phyloP scores from a whole-genome alignment of 2,888 invertebrate species.

The Acleris cristana region DNA sequence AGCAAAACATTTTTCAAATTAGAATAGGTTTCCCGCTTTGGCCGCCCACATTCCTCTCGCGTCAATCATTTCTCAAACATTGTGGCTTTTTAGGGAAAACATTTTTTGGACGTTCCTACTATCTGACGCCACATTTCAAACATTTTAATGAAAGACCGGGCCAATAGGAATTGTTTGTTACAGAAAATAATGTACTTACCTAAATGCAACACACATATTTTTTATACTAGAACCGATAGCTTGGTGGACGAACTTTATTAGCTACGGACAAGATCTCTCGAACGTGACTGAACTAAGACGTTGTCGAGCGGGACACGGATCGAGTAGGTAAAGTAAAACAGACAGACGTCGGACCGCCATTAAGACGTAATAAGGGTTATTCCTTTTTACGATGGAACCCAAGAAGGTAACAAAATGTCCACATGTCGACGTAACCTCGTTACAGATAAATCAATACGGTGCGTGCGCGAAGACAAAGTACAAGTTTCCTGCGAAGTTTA shows the following conservation, averaged over 20 bases:
- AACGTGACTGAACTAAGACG: too few species aligned
- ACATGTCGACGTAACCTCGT: conserved; percentile 17
- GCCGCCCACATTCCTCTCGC: conserved; percentile 19
- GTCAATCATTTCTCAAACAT: conserved; percentile 27
- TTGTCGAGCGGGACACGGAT: background rate
- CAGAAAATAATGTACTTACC: too few species aligned
- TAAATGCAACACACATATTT: too few species aligned
- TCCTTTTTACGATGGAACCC: conserved; percentile 27
- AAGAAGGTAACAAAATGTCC: conserved; percentile 22
- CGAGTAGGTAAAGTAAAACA: background rate
- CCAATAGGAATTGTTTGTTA: conserved; percentile 11
- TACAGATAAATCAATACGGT: conserved; percentile 30
- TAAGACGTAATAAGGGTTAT: conserved; percentile 32
- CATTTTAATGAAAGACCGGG: conserved; percentile 16
- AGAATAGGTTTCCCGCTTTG: background rate
- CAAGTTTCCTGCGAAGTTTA: conserved; percentile 48
- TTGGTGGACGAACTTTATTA: too few species aligned
- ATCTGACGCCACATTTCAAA: conserved; percentile 22
- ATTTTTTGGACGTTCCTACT: conserved; percentile 10
- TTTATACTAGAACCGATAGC: too few species aligned
- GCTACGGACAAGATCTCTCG: too few species aligned
- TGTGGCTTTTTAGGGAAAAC: conserved; percentile 11
- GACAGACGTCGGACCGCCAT: conserved; percentile 28
- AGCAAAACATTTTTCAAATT: too few species aligned
- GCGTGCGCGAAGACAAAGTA: conserved; percentile 24